A percentile compares a stretch with the other conserved stretches of the same genome.
phyloP scores from a whole-genome alignment of 2,888 invertebrate genomes.

The Eupithecia abbreviata region DNA sequence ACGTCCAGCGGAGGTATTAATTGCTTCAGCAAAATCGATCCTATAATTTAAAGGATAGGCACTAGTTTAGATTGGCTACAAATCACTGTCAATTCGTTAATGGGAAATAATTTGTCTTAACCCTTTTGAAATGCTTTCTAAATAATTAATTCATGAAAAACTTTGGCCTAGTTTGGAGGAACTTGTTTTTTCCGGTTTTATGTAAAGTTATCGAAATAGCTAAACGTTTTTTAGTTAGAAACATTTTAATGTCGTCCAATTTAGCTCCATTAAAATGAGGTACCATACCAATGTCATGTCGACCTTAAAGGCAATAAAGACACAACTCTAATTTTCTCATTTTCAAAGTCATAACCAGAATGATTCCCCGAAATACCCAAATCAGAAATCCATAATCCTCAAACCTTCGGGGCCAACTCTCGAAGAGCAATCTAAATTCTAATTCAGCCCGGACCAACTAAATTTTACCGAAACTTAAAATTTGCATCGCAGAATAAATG shows the following conservation, averaged over 20 bases:
- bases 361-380: conserved; percentile 4
- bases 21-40: conserved; percentile 38
- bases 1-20: conserved; percentile 22
- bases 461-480: conserved; percentile 27
- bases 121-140: conserved; percentile 46
- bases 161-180: conserved; percentile 32
- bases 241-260: background rate
- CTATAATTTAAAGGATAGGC: conserved; percentile 42
- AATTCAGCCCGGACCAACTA: conserved; percentile 36
- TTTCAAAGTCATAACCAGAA: conserved; percentile 8
- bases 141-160: conserved; percentile 46
- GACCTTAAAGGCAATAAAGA: background rate
- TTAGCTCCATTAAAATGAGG: background rate
- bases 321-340: background rate
- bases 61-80: conserved; percentile 47
- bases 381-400: conserved; percentile 18
- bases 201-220: background rate
- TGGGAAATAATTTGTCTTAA: conserved; percentile 47
- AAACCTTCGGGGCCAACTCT: conserved; percentile 25
- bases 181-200: background rate
- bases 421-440: conserved; percentile 38
- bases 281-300: background rate
- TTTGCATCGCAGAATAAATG: conserved; percentile 22
- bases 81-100: conserved; percentile 47
- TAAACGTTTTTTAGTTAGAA: background rate